Evolutionary conservation across 2,797 vertebrate genomes (phyloP), one percentile per base, ranked within the genome.

Genomic region (Cynopterus sphinx): DNA sequence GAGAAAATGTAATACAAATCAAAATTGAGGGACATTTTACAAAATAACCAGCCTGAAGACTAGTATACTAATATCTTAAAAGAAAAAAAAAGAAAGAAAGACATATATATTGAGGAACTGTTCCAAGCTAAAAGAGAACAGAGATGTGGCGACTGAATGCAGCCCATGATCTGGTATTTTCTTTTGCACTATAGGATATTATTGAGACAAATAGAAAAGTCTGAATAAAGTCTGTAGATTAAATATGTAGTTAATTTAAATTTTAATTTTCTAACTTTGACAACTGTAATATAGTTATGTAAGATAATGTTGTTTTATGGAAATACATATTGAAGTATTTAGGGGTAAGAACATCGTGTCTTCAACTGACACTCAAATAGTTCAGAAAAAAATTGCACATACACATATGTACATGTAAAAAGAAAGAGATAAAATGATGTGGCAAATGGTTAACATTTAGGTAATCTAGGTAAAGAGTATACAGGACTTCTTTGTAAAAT

Each of bases 201-300:
- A 75, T 3, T 77, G 33, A 28, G n/a, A 74, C 28, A 78, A 59
- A 70, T 4, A 92, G n/a, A 12, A 90, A 90, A 83, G 84, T 71
- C 19, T 39, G 19, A 93, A 75, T 46, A 55, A 61, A 5, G 5
- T n/a, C 16, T 74, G 2, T 59, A 51, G 28, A 41, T 68, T 71
- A 57, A 65, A 41, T 71, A 59, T 59, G 16, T 39, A 91, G 73
- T 41, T 91, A 36, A 49, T 77, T 84, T 59, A 82, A 87, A 43
- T 63, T 24, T 81, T 74, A 41, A 36, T 55, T 91, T 93, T 43
- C 73, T 96, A 78, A 88, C 73, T 57, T 87, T 68, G 57, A 59
- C 26, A 79, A 55, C 24, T 49, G 11, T 51, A 36, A 57, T 33
- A 46, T 22, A 53, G 49, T n/a, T 36, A 39, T 63, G 2, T 74